phyloP scores from a whole-genome alignment of 2,113 vertebrate species.

The Hippoglossus stenolepis region DNA sequence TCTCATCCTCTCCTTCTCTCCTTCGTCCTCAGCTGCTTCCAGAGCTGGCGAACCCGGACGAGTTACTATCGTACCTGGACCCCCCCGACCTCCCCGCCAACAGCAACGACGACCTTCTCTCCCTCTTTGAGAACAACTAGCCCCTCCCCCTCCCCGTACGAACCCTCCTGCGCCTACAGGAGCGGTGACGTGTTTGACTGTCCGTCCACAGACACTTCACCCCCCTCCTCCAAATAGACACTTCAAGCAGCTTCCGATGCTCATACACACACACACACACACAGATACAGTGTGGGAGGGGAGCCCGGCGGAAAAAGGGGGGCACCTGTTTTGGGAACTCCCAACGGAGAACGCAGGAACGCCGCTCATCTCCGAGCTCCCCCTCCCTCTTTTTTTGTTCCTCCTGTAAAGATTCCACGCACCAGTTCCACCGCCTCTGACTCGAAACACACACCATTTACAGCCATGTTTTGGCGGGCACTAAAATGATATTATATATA shows the following conservation, averaged over 20 bases:
- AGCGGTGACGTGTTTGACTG: slow-evolving; percentile 51
- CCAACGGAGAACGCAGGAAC: slow-evolving; percentile 42
- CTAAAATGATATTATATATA: slow-evolving; percentile 78
- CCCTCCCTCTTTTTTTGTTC: slow-evolving; percentile 53
- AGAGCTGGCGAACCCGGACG: slow-evolving; percentile 97
- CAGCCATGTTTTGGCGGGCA: slow-evolving; percentile 80
- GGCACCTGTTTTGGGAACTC: slow-evolving; percentile 44
- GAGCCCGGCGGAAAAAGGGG: slow-evolving; percentile 25
- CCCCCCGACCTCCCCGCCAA: slow-evolving; percentile 98
- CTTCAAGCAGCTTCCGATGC: slow-evolving; percentile 58
- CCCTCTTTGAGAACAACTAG: slow-evolving; percentile 99
- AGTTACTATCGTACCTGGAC: slow-evolving; percentile 97
- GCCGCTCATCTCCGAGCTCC: slow-evolving; percentile 81
- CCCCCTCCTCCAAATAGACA: slow-evolving; percentile 36
- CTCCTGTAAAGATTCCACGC: slow-evolving; percentile 84
- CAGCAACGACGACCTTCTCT: slow-evolving; percentile 99
- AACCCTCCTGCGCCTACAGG: slow-evolving; percentile 33
- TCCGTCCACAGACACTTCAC: slow-evolving; percentile 77
- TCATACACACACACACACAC: slow-evolving; percentile 30
- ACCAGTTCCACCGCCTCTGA: slow-evolving; percentile 82
- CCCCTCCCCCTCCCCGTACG: slow-evolving; percentile 9
- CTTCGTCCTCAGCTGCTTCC: slow-evolving; percentile 91
- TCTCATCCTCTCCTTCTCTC: slow-evolving; percentile 51
- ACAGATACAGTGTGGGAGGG: slow-evolving; percentile 40
- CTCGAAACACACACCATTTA: slow-evolving; percentile 79